Evolutionary conservation across 2,888 invertebrate species (phyloP).

Genomic region (Mantis religiosa): DNA sequence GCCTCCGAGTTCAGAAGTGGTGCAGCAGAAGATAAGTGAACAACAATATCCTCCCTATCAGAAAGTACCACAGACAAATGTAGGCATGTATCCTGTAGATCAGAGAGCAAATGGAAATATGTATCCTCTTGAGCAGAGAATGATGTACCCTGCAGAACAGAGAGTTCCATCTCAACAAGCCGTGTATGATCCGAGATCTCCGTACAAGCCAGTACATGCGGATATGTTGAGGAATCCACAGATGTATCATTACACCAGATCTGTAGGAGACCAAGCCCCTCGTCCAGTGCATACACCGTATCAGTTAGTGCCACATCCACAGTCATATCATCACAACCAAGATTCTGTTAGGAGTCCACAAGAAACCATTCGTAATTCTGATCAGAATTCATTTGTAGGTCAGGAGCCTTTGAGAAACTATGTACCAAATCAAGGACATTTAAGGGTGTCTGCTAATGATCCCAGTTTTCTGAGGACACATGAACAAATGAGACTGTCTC

Average conservation of each 20-base stretch:
- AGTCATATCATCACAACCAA: background rate
- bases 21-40: background rate
- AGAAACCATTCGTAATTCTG: background rate
- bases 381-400: background rate
- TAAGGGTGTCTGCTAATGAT: background rate
- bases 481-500: background rate
- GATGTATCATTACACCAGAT: background rate
- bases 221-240: conserved; percentile 1
- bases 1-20: background rate
- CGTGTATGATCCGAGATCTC: background rate
- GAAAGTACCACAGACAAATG: background rate
- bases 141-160: background rate
- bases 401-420: background rate
- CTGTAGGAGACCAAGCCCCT: background rate
- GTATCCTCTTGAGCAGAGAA: background rate
- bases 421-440: background rate
- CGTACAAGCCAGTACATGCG: background rate
- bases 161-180: background rate
- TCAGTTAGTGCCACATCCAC: background rate
- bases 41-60: background rate
- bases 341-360: background rate
- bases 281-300: background rate
- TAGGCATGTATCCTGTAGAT: background rate
- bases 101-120: background rate
- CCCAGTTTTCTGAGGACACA: background rate